These are phyloP conservation scores for Odocoileus virginianus DNA, from an alignment of 2,113 vertebrate genomes.

Conservation along the genomic window DNA sequence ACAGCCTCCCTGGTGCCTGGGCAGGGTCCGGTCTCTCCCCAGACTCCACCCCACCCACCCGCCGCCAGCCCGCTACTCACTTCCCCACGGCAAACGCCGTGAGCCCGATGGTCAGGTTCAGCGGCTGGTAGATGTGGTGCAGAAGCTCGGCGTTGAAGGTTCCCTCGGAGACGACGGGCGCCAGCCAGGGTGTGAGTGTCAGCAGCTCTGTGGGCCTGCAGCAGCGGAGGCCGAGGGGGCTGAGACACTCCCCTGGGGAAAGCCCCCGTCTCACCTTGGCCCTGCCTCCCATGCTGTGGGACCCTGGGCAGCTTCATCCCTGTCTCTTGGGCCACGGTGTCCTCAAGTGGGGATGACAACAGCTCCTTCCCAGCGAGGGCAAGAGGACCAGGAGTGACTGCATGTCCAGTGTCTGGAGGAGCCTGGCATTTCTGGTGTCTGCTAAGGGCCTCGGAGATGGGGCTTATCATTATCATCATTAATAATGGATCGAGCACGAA, in stretches of 20 bases:
- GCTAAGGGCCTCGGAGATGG: not conserved
- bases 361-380: not conserved
- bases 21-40: not conserved
- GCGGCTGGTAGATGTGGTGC: slow-evolving; percentile 71
- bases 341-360: not conserved
- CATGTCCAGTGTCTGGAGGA: rapidly evolving
- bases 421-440: not conserved
- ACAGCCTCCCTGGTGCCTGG: not conserved
- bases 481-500: rapidly evolving
- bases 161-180: slow-evolving; percentile 86
- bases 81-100: slow-evolving; percentile 81
- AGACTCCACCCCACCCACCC: rapidly evolving
- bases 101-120: slow-evolving; percentile 79
- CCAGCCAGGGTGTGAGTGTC: slow-evolving; percentile 83
- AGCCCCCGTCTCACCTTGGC: not conserved
- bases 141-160: slow-evolving; percentile 73
- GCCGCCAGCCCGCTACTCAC: slow-evolving; percentile 40
- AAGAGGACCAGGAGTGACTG: not conserved
- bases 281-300: not conserved
- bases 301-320: not conserved
- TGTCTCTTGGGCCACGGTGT: not conserved
- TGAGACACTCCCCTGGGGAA: not conserved
- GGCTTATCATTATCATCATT: rapidly evolving
- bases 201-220: slow-evolving; percentile 71
- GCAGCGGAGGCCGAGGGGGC: not conserved